Evolutionary conservation across 2,797 vertebrate species (phyloP).

Genomic region (Falco concolor): DNA sequence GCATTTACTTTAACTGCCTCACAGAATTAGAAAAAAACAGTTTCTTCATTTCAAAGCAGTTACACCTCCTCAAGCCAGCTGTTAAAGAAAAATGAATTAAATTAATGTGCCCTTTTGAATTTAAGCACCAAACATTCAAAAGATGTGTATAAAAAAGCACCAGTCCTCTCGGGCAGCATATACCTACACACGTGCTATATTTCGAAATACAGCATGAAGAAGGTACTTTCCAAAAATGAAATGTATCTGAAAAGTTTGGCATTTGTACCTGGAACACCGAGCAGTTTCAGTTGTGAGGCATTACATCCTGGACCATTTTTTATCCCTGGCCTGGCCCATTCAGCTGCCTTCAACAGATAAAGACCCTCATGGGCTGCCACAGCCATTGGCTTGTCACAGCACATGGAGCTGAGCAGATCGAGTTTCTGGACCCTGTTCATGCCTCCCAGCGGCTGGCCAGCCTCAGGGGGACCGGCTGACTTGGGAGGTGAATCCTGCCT

Average conservation of each 20-base stretch:
- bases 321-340: neutral
- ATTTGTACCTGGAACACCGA: neutral
- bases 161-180: neutral
- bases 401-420: neutral
- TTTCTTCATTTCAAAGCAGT: neutral
- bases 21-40: neutral
- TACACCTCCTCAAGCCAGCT: neutral
- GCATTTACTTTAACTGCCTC: neutral
- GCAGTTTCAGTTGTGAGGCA: neutral
- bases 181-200: neutral
- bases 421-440: neutral
- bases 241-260: neutral
- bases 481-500: neutral
- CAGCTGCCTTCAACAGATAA: neutral
- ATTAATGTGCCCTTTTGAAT: neutral
- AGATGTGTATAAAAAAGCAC: neutral
- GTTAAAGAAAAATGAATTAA: neutral
- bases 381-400: neutral
- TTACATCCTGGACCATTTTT: neutral
- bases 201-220: neutral
- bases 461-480: rapidly evolving
- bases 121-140: neutral
- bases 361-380: neutral
- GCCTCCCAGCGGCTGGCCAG: neutral
- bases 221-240: neutral